These are phyloP conservation scores for Aldabrachelys gigantea DNA, from an alignment of 2,113 vertebrate genomes.

Conservation along the genomic window DNA sequence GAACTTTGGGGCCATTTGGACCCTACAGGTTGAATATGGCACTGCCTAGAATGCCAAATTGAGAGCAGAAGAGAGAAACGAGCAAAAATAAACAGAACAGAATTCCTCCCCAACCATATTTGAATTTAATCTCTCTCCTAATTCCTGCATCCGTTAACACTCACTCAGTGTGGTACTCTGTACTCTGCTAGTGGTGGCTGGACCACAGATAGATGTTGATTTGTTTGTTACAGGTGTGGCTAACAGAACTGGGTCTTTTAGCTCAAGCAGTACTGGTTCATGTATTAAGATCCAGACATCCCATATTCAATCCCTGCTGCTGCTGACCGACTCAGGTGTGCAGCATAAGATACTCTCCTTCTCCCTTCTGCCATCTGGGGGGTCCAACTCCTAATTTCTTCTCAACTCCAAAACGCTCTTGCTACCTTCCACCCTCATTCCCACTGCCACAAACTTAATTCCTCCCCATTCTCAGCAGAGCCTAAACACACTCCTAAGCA, in stretches of 20 bases:
- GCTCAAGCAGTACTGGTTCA: fast-evolving
- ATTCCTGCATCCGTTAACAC: not conserved
- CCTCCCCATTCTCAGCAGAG: not conserved
- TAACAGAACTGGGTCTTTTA: not conserved
- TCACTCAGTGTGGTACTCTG: not conserved
- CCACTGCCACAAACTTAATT: too few relatives aligned
- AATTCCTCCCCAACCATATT: not conserved
- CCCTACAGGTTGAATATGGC: not conserved
- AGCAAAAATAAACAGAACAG: not conserved
- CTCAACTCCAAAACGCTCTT: too few relatives aligned
- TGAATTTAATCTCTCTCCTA: not conserved
- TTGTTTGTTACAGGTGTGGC: not conserved
- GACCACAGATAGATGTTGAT: not conserved
- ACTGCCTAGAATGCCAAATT: not conserved
- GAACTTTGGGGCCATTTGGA: not conserved
- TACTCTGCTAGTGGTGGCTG: not conserved
- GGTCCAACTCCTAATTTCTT: too few relatives aligned
- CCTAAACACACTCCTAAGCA: not conserved
- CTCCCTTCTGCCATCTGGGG: not conserved
- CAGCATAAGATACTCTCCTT: too few relatives aligned
- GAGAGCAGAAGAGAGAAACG: not conserved
- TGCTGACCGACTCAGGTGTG: not conserved
- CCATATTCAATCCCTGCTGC: not conserved
- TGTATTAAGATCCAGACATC: not conserved
- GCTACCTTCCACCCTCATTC: too few relatives aligned